Conservation (phyloP, 1,140 invertebrate genomes). For the Camponotus vicinus region DNA sequence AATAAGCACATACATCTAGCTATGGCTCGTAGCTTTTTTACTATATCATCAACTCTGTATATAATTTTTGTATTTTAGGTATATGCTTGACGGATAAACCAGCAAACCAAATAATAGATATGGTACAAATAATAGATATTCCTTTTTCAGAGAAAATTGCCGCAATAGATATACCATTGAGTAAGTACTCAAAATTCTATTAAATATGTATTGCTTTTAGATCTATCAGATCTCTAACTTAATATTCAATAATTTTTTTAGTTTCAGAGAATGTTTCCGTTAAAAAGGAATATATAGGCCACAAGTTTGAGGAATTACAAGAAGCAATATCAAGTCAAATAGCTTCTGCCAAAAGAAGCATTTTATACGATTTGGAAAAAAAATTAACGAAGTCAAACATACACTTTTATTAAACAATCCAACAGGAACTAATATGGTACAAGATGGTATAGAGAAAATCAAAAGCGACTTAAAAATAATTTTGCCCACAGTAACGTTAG, state of each 20-base stretch:
- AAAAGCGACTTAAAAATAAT: not conserved
- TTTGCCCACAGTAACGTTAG: not conserved
- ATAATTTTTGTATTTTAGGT: no score
- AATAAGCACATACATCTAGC: no score
- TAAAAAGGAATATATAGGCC: not conserved
- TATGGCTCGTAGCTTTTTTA: no score
- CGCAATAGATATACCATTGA: not conserved
- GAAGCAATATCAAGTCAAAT: not conserved
- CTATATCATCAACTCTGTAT: no score
- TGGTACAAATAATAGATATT: no score
- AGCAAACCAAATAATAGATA: no score
- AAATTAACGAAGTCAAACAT: not conserved
- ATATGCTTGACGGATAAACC: not conserved
- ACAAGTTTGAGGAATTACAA: not conserved
- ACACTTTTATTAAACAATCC: not conserved
- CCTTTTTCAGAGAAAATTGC: not conserved
- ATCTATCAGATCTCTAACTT: not conserved
- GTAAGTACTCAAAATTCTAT: not conserved
- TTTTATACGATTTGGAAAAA: not conserved
- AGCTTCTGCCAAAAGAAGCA: not conserved
- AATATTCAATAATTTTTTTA: not conserved
- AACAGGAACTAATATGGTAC: not conserved
- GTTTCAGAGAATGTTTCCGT: not conserved
- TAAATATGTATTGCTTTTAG: not conserved
- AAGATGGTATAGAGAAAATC: not conserved